These are phyloP conservation scores for Esox masquinongy DNA, from an alignment of 2,797 vertebrate species.

Conservation along the genomic window DNA sequence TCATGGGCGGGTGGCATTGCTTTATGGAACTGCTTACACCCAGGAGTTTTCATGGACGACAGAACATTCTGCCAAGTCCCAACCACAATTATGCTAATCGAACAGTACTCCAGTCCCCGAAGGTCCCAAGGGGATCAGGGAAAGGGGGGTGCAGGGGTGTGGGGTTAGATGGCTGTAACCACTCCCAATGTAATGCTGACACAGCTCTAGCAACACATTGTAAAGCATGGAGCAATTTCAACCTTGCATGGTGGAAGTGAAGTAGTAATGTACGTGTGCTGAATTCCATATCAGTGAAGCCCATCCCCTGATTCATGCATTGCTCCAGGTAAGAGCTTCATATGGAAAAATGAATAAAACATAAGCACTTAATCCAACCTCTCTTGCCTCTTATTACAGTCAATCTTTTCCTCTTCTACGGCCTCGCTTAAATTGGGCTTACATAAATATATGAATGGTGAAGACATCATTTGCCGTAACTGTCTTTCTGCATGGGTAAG, in stretches of 20 bases:
- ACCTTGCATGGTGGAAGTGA: neutral
- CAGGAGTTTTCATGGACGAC: neutral
- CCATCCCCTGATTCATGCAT: slow-evolving; percentile 11
- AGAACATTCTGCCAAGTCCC: slow-evolving; percentile 4
- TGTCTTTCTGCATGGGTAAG: neutral
- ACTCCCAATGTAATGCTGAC: slow-evolving; percentile 11
- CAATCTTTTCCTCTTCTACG: slow-evolving; percentile 13
- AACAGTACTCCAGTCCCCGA: neutral
- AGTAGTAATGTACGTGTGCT: neutral
- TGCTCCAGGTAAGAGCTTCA: neutral
- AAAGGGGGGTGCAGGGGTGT: neutral
- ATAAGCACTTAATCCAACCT: slow-evolving; percentile 26
- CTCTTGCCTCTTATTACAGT: slow-evolving; percentile 33
- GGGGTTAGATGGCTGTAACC: neutral
- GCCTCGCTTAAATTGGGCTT: slow-evolving; percentile 27
- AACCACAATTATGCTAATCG: slow-evolving; percentile 9
- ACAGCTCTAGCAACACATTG: slow-evolving; percentile 11
- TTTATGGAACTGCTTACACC: slow-evolving; percentile 22
- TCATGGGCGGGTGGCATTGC: slow-evolving; percentile 19
- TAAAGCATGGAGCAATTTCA: slow-evolving; percentile 5
- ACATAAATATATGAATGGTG: slow-evolving; percentile 45
- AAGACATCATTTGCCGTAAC: slow-evolving; percentile 4
- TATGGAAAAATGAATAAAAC: neutral
- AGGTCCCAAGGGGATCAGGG: neutral
- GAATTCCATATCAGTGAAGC: neutral